A percentile compares a stretch with the other conserved stretches of the same genome.
Conservation (phyloP, 2,888 invertebrate genomes). For the Lymantria dispar region DNA sequence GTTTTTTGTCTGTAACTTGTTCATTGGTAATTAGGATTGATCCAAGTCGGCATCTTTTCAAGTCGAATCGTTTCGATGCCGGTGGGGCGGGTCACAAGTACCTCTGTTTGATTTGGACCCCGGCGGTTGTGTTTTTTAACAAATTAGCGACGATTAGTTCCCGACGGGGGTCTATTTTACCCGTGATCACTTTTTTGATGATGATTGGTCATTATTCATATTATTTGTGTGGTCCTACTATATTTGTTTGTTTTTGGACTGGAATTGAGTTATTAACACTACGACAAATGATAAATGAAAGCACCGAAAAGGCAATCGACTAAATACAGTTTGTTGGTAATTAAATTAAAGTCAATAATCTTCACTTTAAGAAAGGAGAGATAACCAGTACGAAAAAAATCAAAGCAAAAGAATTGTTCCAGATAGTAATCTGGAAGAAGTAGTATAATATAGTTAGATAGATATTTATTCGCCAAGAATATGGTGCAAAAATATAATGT, state of each 20-base stretch:
- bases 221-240: conserved; percentile 44
- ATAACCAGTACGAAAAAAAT: too few relatives aligned
- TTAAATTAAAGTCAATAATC: too few relatives aligned
- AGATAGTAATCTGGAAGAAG: too few relatives aligned
- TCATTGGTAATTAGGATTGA: conserved; percentile 31
- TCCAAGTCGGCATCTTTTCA: conserved; percentile 44
- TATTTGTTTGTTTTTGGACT: conserved; percentile 29
- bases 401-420: too few relatives aligned
- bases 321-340: too few relatives aligned
- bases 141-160: conserved; percentile 61
- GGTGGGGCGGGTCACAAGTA: conserved; percentile 34
- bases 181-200: conserved; percentile 43
- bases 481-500: too few relatives aligned
- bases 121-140: conserved; percentile 52
- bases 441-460: too few relatives aligned
- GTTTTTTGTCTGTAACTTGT: background rate
- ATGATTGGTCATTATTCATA: conserved; percentile 45
- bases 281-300: background rate
- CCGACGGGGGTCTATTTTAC: conserved; percentile 33
- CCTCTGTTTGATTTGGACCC: conserved; percentile 50
- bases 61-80: conserved; percentile 32
- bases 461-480: too few relatives aligned
- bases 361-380: too few relatives aligned
- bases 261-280: conserved; percentile 4
- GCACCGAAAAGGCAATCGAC: too few relatives aligned